A percentile compares a stretch with the other conserved stretches of the same genome.
phyloP scores from a whole-genome alignment of 2,797 vertebrate genomes.

The Echeneis naucrates region DNA sequence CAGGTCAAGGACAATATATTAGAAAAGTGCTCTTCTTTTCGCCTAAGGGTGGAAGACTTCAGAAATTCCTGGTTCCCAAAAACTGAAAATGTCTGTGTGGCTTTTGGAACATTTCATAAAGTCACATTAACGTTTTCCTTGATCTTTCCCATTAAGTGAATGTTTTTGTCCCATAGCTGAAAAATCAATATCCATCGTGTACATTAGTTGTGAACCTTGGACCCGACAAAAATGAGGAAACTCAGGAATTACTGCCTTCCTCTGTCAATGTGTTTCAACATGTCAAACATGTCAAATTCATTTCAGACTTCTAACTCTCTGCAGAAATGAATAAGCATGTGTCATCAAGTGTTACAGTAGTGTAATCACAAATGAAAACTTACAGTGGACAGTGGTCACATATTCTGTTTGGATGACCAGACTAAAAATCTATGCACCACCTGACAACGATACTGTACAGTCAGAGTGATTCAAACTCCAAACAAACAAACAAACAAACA shows the following conservation, averaged over 20 bases:
- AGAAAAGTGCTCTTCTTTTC: conserved; percentile 35
- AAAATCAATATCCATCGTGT: conserved; percentile 62
- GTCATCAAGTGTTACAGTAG: neutral
- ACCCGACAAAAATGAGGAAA: conserved; percentile 27
- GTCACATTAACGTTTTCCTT: neutral
- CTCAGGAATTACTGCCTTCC: neutral
- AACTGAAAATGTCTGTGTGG: neutral
- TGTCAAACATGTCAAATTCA: no score
- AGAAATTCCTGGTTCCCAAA: conserved; percentile 50
- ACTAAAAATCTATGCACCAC: conserved; percentile 3
- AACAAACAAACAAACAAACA: no score
- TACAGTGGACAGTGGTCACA: no score
- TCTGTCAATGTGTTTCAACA: neutral
- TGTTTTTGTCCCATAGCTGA: neutral
- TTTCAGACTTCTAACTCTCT: neutral
- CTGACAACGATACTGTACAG: neutral
- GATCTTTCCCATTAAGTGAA: neutral
- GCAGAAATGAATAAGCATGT: neutral
- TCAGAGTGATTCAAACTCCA: conserved; percentile 17
- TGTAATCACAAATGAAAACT: neutral
- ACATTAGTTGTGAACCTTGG: conserved; percentile 66
- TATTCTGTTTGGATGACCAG: conserved; percentile 5
- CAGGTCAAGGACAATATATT: neutral
- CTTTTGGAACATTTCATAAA: neutral
- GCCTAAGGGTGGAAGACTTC: conserved; percentile 36